These are phyloP conservation scores for Macrosteles quadrilineatus DNA, from an alignment of 1,140 invertebrate genomes.

Conservation along the genomic window DNA sequence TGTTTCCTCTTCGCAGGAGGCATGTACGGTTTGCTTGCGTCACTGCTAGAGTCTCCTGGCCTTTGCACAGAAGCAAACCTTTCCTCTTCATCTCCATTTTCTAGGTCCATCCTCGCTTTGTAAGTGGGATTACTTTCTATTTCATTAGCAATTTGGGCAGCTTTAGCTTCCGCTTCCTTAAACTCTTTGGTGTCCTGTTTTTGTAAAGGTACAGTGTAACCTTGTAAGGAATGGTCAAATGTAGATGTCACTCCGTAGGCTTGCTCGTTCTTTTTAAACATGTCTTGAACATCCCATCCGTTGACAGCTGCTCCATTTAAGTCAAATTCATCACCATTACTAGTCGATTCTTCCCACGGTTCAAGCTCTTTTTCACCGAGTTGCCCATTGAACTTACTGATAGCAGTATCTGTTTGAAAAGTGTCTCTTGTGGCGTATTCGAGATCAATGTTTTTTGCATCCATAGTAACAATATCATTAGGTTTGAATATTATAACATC, in stretches of 20 bases:
- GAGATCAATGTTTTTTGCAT: slow-evolving; percentile 78
- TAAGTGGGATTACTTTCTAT: slow-evolving; percentile 84
- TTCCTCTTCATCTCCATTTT: slow-evolving; percentile 92
- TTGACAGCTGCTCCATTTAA: slow-evolving; percentile 65
- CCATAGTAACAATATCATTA: slow-evolving; percentile 77
- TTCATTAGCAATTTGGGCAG: slow-evolving; percentile 83
- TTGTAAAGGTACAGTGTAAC: slow-evolving; percentile 86
- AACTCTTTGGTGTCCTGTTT: slow-evolving; percentile 84
- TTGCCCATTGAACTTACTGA: slow-evolving; percentile 64
- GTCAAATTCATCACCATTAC: slow-evolving; percentile 64
- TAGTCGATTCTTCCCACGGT: slow-evolving; percentile 78
- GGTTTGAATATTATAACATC: slow-evolving; percentile 85
- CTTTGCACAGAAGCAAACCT: slow-evolving; percentile 73
- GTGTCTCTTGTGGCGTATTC: slow-evolving; percentile 82
- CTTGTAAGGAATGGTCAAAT: slow-evolving; percentile 80
- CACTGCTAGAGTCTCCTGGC: slow-evolving; percentile 43
- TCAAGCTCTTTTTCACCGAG: slow-evolving; percentile 80
- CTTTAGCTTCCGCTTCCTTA: slow-evolving; percentile 80
- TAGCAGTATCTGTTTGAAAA: slow-evolving; percentile 82
- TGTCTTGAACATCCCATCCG: slow-evolving; percentile 93
- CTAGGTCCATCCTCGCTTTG: slow-evolving; percentile 76
- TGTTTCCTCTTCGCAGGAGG: slow-evolving; percentile 72
- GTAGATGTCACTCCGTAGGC: slow-evolving; percentile 85
- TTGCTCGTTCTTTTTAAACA: slow-evolving; percentile 92
- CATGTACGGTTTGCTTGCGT: slow-evolving; percentile 62